Conservation (phyloP, 2,797 vertebrate species). For the Cephalopachus bancanus region DNA sequence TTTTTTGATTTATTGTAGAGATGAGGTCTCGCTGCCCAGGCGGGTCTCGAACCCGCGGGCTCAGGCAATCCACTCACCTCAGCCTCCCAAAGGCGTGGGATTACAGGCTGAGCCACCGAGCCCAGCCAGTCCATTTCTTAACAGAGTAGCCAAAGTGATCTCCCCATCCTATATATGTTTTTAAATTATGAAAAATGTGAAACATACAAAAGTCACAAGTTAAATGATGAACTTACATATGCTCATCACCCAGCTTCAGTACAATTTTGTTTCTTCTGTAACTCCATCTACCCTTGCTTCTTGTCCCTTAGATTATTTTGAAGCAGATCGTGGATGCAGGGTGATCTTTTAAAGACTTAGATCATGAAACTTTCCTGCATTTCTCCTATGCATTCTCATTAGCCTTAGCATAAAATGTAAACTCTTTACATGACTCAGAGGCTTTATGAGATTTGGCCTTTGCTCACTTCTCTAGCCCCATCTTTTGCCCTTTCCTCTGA, state of each 20-base stretch:
- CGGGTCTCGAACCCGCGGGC: no score
- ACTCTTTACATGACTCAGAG: not conserved
- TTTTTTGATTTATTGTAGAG: no score
- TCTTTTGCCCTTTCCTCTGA: not conserved
- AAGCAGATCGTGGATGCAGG: not conserved
- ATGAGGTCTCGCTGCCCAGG: no score
- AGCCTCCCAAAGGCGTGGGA: no score
- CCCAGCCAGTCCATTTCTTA: not conserved
- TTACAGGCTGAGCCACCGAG: no score
- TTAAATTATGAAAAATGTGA: slow-evolving; percentile 21
- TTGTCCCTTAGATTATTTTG: not conserved
- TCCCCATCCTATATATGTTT: not conserved
- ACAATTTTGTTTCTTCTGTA: not conserved
- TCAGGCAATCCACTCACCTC: no score
- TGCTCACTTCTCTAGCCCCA: not conserved
- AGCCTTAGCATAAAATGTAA: not conserved
- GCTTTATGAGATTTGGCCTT: not conserved
- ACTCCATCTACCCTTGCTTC: not conserved
- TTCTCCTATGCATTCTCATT: not conserved
- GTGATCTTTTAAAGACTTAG: slow-evolving; percentile 2
- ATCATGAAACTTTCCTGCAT: not conserved
- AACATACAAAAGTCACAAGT: not conserved
- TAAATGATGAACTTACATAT: not conserved
- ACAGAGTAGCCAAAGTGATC: not conserved
- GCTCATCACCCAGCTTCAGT: not conserved